Evolutionary conservation across 1,140 invertebrate species (phyloP), one percentile per base, ranked within the genome.

Genomic region (Daktulosphaira vitifoliae): DNA sequence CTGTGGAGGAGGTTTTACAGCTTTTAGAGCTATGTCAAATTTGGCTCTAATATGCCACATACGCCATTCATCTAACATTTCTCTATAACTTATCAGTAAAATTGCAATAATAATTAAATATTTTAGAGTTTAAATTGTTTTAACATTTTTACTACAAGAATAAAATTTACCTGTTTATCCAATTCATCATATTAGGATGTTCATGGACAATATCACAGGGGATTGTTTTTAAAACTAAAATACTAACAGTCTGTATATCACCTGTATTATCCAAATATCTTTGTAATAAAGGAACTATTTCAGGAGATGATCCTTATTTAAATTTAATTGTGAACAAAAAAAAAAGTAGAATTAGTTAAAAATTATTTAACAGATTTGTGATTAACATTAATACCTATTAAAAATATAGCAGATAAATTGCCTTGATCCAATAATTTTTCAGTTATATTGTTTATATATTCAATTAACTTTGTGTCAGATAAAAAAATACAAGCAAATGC

Each of bases 401-500:
- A 50, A 29, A 66, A 56, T 65, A 97, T 79, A 20, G 90, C 93
- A 71, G 88, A 83, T 15, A 97, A 78, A 76, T 91, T 83, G 5
- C 92, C 92, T 67, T 82, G 80, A 39, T 85, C 82, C 15, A 83
- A 85, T 44, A 94, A 78, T 59, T 81, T 80, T 49, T 81, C 80
- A 9, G 82, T 84, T 20, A 91, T 77, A 68, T 78, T 79, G 49
- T 84, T 82, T 18, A 96, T 77, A 78, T 87, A 96, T 23, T 90
- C 88, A 59, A 80, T 76, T 51, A 97, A 76, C 75, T 87, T 85
- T 15, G 75, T 76, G 76, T 96, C 92, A 7, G 88, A 82, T 26
- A 97, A 78, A 78, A 87, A 97, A 68, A 86, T 86, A 70, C 90
- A 87, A 26, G 92, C 92, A 80, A 97, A 96, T n/a, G 90, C 93